Evolutionary conservation across 2,888 invertebrate genomes (phyloP).

Genomic region (Oegoconia quadripuncta): DNA sequence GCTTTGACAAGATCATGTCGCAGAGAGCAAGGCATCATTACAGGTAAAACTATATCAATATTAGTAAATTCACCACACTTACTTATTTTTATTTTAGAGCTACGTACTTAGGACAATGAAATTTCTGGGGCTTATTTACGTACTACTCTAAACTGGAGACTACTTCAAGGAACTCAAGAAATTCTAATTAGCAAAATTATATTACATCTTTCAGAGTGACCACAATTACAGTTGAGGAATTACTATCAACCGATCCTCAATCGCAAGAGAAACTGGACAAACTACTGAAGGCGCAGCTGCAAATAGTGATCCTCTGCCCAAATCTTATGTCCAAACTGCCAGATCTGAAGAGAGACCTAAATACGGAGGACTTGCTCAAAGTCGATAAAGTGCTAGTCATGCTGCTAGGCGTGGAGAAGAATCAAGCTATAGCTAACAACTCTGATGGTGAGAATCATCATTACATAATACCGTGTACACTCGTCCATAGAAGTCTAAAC

Average conservation of each 20-base stretch:
- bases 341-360: slow-evolving; percentile 73
- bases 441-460: slow-evolving; percentile 76
- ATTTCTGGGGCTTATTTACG: too few species aligned
- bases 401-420: slow-evolving; percentile 88
- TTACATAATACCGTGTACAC: not conserved
- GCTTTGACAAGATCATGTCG: slow-evolving; percentile 91
- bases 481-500: too few species aligned
- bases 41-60: slow-evolving; percentile 80
- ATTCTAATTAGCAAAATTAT: not conserved
- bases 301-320: slow-evolving; percentile 90
- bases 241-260: slow-evolving; percentile 70
- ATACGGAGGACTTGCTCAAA: slow-evolving; percentile 79
- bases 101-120: too few species aligned
- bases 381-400: slow-evolving; percentile 88
- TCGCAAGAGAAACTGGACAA: slow-evolving; percentile 73
- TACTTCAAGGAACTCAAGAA: not conserved
- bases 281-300: slow-evolving; percentile 83
- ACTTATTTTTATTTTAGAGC: too few species aligned
- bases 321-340: slow-evolving; percentile 82
- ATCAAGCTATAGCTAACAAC: slow-evolving; percentile 83
- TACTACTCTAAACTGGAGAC: too few species aligned
- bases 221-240: slow-evolving; percentile 86
- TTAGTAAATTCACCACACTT: too few species aligned
- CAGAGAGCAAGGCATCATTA: slow-evolving; percentile 89
- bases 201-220: slow-evolving; percentile 80